Conservation (phyloP, 1,140 invertebrate genomes). For the Solenopsis invicta region DNA sequence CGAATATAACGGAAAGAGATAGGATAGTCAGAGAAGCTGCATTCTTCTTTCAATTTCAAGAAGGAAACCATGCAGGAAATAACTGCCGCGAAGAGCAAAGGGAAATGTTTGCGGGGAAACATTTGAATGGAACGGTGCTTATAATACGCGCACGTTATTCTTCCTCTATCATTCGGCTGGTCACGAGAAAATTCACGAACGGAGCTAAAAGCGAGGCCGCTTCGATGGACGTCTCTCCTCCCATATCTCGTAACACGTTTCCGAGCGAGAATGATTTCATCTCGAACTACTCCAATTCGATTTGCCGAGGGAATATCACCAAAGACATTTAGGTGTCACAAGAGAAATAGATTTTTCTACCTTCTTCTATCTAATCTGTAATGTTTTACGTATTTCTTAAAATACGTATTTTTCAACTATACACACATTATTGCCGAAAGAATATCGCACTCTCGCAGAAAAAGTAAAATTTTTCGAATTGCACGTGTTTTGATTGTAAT, state of each 20-base stretch:
- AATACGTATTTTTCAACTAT: neutral
- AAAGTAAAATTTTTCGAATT: too few relatives aligned
- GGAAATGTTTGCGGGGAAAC: neutral
- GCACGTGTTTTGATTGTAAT: too few relatives aligned
- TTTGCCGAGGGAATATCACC: neutral
- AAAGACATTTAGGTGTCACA: neutral
- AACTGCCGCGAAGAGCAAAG: neutral
- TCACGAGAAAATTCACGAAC: neutral
- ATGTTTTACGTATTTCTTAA: neutral
- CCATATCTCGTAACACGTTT: neutral
- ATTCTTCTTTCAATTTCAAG: conserved; percentile 39
- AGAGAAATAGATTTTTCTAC: conserved; percentile 3
- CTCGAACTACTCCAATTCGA: conserved; percentile 28
- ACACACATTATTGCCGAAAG: neutral
- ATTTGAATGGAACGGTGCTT: conserved; percentile 2
- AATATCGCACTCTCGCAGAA: neutral
- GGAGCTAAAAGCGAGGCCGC: neutral
- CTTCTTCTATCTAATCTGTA: neutral
- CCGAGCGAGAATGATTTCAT: conserved; percentile 31
- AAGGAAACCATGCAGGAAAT: conserved; percentile 13
- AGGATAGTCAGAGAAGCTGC: neutral
- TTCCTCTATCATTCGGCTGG: neutral
- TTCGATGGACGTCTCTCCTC: neutral
- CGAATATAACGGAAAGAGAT: neutral
- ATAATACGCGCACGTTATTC: neutral